Evolutionary conservation across 2,797 vertebrate genomes (phyloP).

Genomic region (Sebastes diploproa): DNA sequence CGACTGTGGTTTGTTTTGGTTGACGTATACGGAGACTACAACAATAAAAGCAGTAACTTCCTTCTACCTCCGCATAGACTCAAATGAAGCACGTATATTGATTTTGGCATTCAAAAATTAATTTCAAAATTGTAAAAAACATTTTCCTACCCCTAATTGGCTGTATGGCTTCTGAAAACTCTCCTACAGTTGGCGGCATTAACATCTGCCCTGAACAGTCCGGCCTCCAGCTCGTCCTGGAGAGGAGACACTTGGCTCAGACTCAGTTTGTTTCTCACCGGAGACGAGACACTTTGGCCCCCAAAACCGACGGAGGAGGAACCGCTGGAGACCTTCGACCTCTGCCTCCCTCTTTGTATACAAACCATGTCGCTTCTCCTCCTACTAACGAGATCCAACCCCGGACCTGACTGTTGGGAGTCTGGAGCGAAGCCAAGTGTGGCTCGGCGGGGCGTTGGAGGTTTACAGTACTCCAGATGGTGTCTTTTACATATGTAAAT

Average conservation of each 20-base stretch:
- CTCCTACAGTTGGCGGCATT: not conserved
- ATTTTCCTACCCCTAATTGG: no score
- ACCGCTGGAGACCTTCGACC: slow-evolving; percentile 29
- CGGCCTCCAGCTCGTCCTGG: not conserved
- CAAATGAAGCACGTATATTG: no score
- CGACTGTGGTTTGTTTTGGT: no score
- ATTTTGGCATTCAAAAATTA: no score
- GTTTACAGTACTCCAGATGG: slow-evolving; percentile 69
- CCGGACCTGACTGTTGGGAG: slow-evolving; percentile 35
- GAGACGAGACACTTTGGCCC: not conserved
- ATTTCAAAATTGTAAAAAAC: no score
- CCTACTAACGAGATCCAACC: slow-evolving; percentile 21
- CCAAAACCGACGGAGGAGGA: slow-evolving; percentile 9
- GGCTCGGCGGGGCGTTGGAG: slow-evolving; percentile 31
- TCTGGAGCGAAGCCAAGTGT: slow-evolving; percentile 45
- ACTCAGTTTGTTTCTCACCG: not conserved
- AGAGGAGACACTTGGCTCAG: not conserved
- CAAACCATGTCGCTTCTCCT: slow-evolving; percentile 14
- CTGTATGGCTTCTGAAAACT: not conserved
- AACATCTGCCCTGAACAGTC: slow-evolving; percentile 24
- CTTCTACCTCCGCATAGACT: no score
- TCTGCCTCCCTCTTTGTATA: slow-evolving; percentile 41
- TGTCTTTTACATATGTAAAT: slow-evolving; percentile 69
- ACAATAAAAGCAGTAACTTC: no score
- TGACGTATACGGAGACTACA: no score